A percentile compares a stretch with the other conserved stretches of the same genome.
phyloP scores from a whole-genome alignment of 2,797 vertebrate species.

The Pangasius macronema region DNA sequence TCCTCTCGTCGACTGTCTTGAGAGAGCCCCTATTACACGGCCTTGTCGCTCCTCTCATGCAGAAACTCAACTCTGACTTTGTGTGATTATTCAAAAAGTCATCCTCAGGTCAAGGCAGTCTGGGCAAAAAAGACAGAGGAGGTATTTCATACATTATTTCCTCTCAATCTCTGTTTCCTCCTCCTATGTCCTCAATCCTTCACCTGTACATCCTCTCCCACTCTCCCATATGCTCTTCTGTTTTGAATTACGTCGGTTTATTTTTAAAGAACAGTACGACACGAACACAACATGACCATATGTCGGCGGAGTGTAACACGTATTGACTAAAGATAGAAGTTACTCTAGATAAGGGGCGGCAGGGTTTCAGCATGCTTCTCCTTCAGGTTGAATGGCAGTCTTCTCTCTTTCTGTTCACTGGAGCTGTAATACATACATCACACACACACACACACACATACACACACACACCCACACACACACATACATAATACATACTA shows the following conservation, averaged over 20 bases:
- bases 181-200: slow-evolving; percentile 14
- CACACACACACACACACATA: slow-evolving; percentile 15
- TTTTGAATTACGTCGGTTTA: no score
- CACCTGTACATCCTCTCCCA: slow-evolving; percentile 23
- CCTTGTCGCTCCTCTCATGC: slow-evolving; percentile 36
- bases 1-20: background rate
- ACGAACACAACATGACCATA: no score
- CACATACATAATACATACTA: background rate
- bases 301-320: no score
- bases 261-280: no score
- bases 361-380: slow-evolving; percentile 30
- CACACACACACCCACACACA: slow-evolving; percentile 22
- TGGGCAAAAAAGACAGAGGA: background rate
- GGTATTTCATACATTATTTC: slow-evolving; percentile 35
- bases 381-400: slow-evolving; percentile 48
- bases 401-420: slow-evolving; percentile 33
- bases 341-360: slow-evolving; percentile 30
- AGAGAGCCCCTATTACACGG: slow-evolving; percentile 26
- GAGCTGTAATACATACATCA: slow-evolving; percentile 37
- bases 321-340: slow-evolving; percentile 39
- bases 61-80: slow-evolving; percentile 44
- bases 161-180: slow-evolving; percentile 5
- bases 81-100: slow-evolving; percentile 49
- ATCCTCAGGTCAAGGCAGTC: slow-evolving; percentile 44
- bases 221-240: background rate